These are phyloP conservation scores for Danaus chrysippus DNA, from an alignment of 2,888 invertebrate genomes.

Conservation along the genomic window DNA sequence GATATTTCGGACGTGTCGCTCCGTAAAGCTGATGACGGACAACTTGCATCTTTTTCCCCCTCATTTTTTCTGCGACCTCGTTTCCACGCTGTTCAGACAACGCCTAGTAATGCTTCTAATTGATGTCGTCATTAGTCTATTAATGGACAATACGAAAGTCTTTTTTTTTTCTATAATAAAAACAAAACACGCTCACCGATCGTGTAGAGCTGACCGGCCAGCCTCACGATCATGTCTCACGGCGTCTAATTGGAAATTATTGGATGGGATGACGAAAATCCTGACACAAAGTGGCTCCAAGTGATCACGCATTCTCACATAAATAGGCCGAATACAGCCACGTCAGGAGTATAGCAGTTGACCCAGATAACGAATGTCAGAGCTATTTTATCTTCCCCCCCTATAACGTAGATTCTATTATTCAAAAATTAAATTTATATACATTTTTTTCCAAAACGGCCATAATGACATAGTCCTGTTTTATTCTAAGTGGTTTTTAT, in stretches of 20 bases:
- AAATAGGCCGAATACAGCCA: constrained; percentile 5
- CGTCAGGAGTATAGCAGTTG: neutral
- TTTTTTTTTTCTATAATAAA: constrained; percentile 17
- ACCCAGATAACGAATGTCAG: constrained; percentile 6
- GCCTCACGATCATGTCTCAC: constrained; percentile 18
- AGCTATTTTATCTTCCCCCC: constrained; percentile 1
- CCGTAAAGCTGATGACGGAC: constrained; percentile 3
- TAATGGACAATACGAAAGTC: constrained; percentile 14
- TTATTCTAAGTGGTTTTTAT: too few species aligned
- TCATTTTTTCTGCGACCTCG: constrained; percentile 15
- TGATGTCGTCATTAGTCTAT: constrained; percentile 22
- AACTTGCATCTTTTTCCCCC: constrained; percentile 11
- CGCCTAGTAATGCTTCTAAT: constrained; percentile 17
- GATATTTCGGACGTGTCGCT: constrained; percentile 2
- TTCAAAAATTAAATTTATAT: too few species aligned
- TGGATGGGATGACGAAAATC: constrained; percentile 2
- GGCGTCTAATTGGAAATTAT: constrained; percentile 9
- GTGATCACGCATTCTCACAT: constrained; percentile 7
- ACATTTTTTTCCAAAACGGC: too few species aligned
- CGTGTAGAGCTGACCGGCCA: constrained; percentile 15
- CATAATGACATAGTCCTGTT: too few species aligned
- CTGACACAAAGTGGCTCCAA: neutral
- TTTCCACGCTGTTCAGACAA: constrained; percentile 10
- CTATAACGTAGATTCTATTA: neutral
- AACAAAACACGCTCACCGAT: constrained; percentile 11